Conservation (phyloP, 2,888 invertebrate genomes). For the Plusia festucae region DNA sequence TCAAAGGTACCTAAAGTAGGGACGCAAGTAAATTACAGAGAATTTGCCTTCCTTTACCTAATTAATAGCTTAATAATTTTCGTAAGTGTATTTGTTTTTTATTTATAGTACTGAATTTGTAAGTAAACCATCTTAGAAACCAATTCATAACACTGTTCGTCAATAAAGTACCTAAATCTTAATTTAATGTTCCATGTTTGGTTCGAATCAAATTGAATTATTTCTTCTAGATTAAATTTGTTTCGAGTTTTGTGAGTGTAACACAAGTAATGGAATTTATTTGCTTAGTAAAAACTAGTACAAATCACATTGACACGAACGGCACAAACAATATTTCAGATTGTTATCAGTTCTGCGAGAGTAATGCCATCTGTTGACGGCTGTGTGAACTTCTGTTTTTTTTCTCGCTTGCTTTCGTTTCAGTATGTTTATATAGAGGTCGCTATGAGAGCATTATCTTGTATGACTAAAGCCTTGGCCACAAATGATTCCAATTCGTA, state of each 20-base stretch:
- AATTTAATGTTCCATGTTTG: not conserved
- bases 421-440: slow-evolving; percentile 19
- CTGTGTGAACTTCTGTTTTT: not conserved
- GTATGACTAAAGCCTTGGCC: not conserved
- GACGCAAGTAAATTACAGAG: too few relatives aligned
- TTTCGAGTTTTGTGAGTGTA: not conserved
- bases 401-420: not conserved
- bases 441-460: slow-evolving; percentile 13
- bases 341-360: not conserved
- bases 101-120: too few relatives aligned
- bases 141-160: not conserved
- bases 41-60: too few relatives aligned
- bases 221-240: not conserved
- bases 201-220: not conserved
- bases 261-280: not conserved
- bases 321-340: not conserved
- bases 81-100: too few relatives aligned
- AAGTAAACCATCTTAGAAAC: too few relatives aligned
- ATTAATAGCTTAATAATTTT: too few relatives aligned
- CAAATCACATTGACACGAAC: not conserved
- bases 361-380: slow-evolving; percentile 28
- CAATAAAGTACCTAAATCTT: not conserved
- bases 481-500: not conserved
- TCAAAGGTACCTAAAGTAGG: too few relatives aligned
- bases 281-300: not conserved